A percentile compares a stretch with the other conserved stretches of the same genome.
These are phyloP conservation scores for Melanchra persicariae DNA, from an alignment of 2,888 invertebrate species.

Conservation along the genomic window DNA sequence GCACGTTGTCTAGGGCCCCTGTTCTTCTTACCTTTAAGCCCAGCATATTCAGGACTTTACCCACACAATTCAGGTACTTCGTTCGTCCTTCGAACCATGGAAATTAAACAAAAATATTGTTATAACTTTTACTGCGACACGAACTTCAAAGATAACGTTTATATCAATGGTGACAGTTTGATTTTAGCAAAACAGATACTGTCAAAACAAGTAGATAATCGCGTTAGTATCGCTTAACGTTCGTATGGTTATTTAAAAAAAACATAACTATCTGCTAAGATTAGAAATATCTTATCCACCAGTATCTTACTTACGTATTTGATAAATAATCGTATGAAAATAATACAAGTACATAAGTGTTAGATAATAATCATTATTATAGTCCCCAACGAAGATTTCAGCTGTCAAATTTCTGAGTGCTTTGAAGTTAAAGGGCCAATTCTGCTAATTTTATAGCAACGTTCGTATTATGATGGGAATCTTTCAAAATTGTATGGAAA, in stretches of 20 bases:
- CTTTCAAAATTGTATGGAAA: too few species aligned
- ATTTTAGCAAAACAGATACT: constrained; percentile 23
- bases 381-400: constrained; percentile 11
- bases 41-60: too few species aligned
- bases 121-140: constrained; percentile 18
- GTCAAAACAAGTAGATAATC: constrained; percentile 4
- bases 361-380: constrained; percentile 6
- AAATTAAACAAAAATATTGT: not conserved
- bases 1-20: too few species aligned
- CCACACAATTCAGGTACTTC: not conserved
- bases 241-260: not conserved
- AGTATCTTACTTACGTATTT: not conserved
- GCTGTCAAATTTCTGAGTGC: too few species aligned
- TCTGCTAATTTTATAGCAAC: too few species aligned
- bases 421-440: too few species aligned
- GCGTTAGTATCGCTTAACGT: not conserved
- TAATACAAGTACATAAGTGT: not conserved
- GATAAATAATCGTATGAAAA: not conserved
- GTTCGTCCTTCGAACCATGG: not conserved
- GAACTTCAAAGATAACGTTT: not conserved
- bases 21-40: too few species aligned
- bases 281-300: not conserved
- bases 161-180: constrained; percentile 28
- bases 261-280: not conserved
- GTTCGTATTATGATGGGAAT: too few species aligned